Percentiles rank a stretch among this genome's conserved stretches.
phyloP scores from a whole-genome alignment of 2,888 invertebrate species.

The Nineta flava region DNA sequence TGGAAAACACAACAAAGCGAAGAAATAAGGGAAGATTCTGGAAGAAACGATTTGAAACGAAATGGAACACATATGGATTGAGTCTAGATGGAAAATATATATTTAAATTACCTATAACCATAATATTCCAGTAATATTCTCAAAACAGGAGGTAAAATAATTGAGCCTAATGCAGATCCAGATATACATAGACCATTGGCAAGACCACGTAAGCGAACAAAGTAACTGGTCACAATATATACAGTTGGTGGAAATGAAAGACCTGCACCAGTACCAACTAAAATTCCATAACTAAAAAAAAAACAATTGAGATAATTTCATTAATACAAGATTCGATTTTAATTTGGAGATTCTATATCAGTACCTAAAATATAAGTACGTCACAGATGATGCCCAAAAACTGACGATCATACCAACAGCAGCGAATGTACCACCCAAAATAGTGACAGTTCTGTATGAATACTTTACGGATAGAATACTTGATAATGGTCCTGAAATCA shows the following conservation, averaged over 20 bases:
- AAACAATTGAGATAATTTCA: slow-evolving; percentile 5
- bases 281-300: slow-evolving; percentile 53
- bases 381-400: slow-evolving; percentile 63
- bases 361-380: slow-evolving; percentile 62
- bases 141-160: slow-evolving; percentile 66
- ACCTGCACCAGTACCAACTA: slow-evolving; percentile 73
- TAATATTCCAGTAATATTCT: slow-evolving; percentile 52
- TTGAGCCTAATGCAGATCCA: slow-evolving; percentile 73
- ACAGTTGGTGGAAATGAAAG: slow-evolving; percentile 78
- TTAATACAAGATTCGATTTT: neutral
- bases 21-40: too few species aligned
- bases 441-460: slow-evolving; percentile 68
- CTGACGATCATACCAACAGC: slow-evolving; percentile 73
- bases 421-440: slow-evolving; percentile 67
- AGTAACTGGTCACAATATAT: slow-evolving; percentile 78
- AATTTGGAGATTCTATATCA: neutral
- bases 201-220: slow-evolving; percentile 58
- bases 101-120: slow-evolving; percentile 47
- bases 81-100: too few species aligned
- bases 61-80: too few species aligned
- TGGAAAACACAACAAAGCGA: too few species aligned
- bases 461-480: slow-evolving; percentile 71
- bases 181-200: slow-evolving; percentile 83
- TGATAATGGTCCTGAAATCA: slow-evolving; percentile 59
- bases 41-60: too few species aligned